Evolutionary conservation across 2,888 invertebrate species (phyloP), one percentile per base, ranked within the genome.

Genomic region (Ctenicera cuprea): DNA sequence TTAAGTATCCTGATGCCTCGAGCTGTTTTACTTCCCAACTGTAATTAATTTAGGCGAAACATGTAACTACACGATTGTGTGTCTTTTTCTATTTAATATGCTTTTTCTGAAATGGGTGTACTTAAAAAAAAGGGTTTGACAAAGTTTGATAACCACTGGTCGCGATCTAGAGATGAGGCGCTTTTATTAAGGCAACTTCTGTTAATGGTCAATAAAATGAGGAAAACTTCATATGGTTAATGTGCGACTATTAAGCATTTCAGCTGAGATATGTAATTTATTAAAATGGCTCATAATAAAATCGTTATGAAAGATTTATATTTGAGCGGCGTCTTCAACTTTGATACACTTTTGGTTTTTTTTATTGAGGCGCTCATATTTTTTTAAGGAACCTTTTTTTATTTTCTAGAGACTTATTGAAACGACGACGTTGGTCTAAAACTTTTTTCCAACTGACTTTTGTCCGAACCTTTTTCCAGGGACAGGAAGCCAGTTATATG

Each of bases 31-130:
- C 45, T 62, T 62, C 62, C 62, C 30, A 62, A 26, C 7, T 45
- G 12, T 62, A 62, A 62, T 62, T 62, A 62, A 62, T 62, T 62
- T 62, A 45, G 20, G 18, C 37, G 38, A 16, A 38, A 59, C 38
- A 59, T 38, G 14, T 33, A 20, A 54, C 26, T 26, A 26, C 26
- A 2, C 26, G 54, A 54, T 2, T 9, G 22, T 2, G 54, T 9
- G 33, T 8, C 33, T 45, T 45, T 14, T 45, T 1, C 54, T 54
- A 26, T 30, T 54, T 54, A 50, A 50, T 50, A 50, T 3, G 18
- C 20, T 1, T 48, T 48, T 14, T 30, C 30, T 14, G 3, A n/a
- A 54, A 38, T 11, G 59, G 33, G 38, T 12, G 22, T n/a, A 54
- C 54, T 54, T 54, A n/a, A 7, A 16, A n/a, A n/a, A 26, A 18